Evolutionary conservation across 2,888 invertebrate genomes (phyloP).

Genomic region (Eilema griseolum): DNA sequence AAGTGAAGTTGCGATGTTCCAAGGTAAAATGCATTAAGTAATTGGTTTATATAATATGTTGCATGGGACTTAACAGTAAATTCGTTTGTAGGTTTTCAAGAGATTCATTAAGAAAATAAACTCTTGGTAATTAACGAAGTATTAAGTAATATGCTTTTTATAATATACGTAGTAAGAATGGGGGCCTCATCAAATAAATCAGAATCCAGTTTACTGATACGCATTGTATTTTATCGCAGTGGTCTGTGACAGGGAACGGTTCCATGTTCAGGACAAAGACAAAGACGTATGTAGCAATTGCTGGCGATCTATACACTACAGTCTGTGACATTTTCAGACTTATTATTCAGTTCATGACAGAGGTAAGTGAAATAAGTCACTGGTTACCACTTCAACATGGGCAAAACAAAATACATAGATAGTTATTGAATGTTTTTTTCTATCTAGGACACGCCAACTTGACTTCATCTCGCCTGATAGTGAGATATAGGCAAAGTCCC

Average conservation of each 20-base stretch:
- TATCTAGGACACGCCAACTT: too few species aligned
- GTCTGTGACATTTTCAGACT: too few species aligned
- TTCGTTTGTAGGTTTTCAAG: not conserved
- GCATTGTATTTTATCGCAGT: not conserved
- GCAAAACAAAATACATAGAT: too few species aligned
- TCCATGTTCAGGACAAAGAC: too few species aligned
- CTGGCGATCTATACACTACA: too few species aligned
- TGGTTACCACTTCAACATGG: too few species aligned
- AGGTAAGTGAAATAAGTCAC: too few species aligned
- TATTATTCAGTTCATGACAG: too few species aligned
- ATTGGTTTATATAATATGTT: not conserved
- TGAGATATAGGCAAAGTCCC: too few species aligned
- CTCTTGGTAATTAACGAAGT: not conserved
- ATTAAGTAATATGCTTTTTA: not conserved
- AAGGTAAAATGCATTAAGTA: slow-evolving; percentile 4
- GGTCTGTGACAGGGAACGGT: not conserved
- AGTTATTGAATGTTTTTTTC: too few species aligned
- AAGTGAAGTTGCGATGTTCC: not conserved
- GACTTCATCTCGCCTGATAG: too few species aligned
- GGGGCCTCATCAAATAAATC: not conserved
- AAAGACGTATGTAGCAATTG: too few species aligned
- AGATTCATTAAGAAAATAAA: not conserved
- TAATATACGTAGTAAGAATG: not conserved
- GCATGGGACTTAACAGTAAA: not conserved
- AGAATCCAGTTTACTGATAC: not conserved